A percentile compares a stretch with the other conserved stretches of the same genome.
Evolutionary conservation across 2,888 invertebrate species (phyloP).

Genomic region (Aphelenchoides bicaudatus): DNA sequence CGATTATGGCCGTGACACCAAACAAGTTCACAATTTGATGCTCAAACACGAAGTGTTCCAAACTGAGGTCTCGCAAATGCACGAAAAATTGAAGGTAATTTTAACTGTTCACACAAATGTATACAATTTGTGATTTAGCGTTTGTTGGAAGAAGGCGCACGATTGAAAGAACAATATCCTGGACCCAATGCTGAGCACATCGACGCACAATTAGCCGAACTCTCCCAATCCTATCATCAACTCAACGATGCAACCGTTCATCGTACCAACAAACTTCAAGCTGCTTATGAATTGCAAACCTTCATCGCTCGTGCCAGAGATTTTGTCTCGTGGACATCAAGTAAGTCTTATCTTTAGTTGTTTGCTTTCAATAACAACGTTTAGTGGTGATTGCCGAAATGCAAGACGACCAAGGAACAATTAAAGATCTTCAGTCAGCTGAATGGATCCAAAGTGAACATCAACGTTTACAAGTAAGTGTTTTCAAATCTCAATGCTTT

Average conservation of each 20-base stretch:
- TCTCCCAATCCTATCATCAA: constrained; percentile 79
- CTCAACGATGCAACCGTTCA: constrained; percentile 78
- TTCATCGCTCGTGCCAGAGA: constrained; percentile 83
- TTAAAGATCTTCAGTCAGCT: constrained; percentile 66
- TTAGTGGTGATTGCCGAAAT: constrained; percentile 69
- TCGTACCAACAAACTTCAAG: constrained; percentile 76
- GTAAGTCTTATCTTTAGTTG: too few species aligned
- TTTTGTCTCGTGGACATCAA: constrained; percentile 84
- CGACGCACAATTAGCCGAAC: constrained; percentile 77
- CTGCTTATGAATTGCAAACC: constrained; percentile 81
- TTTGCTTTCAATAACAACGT: too few species aligned
- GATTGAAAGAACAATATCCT: constrained; percentile 77
- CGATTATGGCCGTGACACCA: constrained; percentile 74
- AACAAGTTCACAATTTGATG: constrained; percentile 73
- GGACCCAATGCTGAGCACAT: constrained; percentile 86
- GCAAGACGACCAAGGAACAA: constrained; percentile 75
- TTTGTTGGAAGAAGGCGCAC: constrained; percentile 84
- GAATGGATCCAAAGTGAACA: constrained; percentile 73
- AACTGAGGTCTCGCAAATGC: constrained; percentile 82
- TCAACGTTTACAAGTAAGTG: constrained; percentile 70
- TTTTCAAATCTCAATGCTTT: too few species aligned
- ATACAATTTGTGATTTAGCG: too few species aligned
- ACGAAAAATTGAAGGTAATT: constrained; percentile 64
- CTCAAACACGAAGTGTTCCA: constrained; percentile 87
- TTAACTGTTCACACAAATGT: constrained; percentile 26